A percentile compares a stretch with the other conserved stretches of the same genome.
Conservation (phyloP, 2,888 invertebrate genomes). For the Ophion ellenae region DNA sequence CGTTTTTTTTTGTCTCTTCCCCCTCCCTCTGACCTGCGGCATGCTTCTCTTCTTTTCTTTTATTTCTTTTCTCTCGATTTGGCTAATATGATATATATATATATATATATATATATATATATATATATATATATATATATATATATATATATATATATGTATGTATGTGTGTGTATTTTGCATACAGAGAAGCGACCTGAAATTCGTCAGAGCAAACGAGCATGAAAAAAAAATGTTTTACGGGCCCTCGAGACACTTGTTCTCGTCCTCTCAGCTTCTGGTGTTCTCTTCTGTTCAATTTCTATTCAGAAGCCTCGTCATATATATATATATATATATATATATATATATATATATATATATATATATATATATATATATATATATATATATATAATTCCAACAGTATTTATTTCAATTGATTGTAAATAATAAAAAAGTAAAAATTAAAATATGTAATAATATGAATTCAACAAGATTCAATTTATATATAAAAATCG, state of each 20-base stretch:
- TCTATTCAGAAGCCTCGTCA: not conserved
- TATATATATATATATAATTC: not conserved
- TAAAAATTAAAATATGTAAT: not conserved
- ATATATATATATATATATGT: slow-evolving; percentile 11
- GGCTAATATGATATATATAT: not conserved
- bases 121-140: not conserved
- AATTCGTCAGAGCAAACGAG: slow-evolving; percentile 10
- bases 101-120: no score
- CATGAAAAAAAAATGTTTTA: slow-evolving; percentile 37
- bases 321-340: not conserved
- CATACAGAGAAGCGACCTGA: slow-evolving; percentile 1
- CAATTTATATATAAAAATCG: not conserved
- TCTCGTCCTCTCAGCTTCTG: slow-evolving; percentile 21
- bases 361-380: not conserved
- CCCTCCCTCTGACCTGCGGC: slow-evolving; percentile 26
- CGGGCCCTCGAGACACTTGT: slow-evolving; percentile 38
- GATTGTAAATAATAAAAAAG: not conserved
- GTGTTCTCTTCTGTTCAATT: slow-evolving; percentile 15
- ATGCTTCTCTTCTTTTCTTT: slow-evolving; percentile 69
- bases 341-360: not conserved
- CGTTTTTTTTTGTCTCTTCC: slow-evolving; percentile 57
- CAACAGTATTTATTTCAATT: not conserved
- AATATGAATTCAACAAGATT: not conserved
- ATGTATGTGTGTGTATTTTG: not conserved
- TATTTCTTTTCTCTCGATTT: slow-evolving; percentile 52